These are phyloP conservation scores for Axinella damicornis DNA, from an alignment of 37 sponge, comb jelly and placozoan genomes.

Conservation along the genomic window DNA sequence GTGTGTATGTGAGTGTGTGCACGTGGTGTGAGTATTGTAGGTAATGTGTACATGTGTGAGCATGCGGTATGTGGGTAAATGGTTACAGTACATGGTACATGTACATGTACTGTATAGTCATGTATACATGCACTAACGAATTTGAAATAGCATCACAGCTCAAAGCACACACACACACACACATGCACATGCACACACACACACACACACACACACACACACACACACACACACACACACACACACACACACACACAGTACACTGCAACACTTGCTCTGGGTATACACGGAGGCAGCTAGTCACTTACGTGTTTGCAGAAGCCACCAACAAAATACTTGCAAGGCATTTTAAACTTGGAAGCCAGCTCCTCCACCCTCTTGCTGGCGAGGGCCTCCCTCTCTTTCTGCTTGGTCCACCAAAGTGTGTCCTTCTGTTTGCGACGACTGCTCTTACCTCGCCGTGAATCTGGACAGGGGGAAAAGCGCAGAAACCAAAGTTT, in stretches of 20 bases:
- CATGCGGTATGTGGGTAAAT: constrained; percentile 12
- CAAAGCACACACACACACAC: no score
- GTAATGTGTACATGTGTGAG: constrained; percentile 36
- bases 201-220: not conserved
- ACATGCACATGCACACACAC: no score
- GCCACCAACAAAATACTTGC: constrained; percentile 71
- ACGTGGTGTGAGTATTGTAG: constrained; percentile 41
- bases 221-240: constrained; percentile 6
- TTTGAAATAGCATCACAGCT: no score
- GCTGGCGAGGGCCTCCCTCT: constrained; percentile 26
- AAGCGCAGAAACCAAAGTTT: no score
- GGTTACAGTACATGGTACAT: no score
- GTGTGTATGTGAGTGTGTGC: constrained; percentile 28
- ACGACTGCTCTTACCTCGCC: not conserved
- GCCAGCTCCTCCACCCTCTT: not conserved
- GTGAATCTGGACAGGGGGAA: no score
- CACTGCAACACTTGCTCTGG: no score
- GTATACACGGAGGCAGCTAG: no score
- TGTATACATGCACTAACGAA: no score
- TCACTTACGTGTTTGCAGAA: constrained; percentile 73
- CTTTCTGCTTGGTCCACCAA: constrained; percentile 28
- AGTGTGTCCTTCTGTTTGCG: constrained; percentile 20
- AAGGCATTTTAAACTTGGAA: constrained; percentile 27
- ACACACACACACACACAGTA: not conserved
- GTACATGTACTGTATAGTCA: no score